phyloP scores from a whole-genome alignment of 2,113 vertebrate genomes.

The Cranoglanis bouderius region DNA sequence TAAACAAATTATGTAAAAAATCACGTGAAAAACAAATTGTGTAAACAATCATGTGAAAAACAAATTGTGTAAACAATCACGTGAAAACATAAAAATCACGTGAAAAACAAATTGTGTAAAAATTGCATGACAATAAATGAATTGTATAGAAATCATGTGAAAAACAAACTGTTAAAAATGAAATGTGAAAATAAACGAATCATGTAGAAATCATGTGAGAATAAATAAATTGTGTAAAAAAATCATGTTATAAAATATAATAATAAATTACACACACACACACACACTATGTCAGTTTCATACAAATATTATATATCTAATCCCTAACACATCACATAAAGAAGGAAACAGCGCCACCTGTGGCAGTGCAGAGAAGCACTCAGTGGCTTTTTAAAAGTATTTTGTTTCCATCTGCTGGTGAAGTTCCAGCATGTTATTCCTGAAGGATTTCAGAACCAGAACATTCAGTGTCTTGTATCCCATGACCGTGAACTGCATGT shows the following conservation, averaged over 20 bases:
- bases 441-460: neutral
- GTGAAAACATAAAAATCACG: neutral
- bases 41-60: too few species aligned
- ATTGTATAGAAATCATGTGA: neutral
- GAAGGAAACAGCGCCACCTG: neutral
- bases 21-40: neutral
- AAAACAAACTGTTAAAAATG: neutral
- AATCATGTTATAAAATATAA: neutral
- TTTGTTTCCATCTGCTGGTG: slow-evolving; percentile 70
- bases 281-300: neutral
- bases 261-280: neutral
- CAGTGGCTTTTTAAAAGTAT: slow-evolving; percentile 36
- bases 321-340: neutral
- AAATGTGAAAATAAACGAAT: neutral
- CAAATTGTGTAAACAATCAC: too few species aligned
- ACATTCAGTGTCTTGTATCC: neutral
- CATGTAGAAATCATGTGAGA: neutral
- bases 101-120: neutral
- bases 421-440: slow-evolving; percentile 40
- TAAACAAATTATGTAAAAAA: too few species aligned
- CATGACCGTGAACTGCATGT: neutral
- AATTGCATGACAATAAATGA: neutral
- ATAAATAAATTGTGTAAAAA: too few species aligned
- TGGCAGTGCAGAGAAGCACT: neutral
- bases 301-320: neutral